Evolutionary conservation across 30 jellyfish, hydroid and myxozoan species (phyloP).

Genomic region (Chrysaora quinquecirrha): DNA sequence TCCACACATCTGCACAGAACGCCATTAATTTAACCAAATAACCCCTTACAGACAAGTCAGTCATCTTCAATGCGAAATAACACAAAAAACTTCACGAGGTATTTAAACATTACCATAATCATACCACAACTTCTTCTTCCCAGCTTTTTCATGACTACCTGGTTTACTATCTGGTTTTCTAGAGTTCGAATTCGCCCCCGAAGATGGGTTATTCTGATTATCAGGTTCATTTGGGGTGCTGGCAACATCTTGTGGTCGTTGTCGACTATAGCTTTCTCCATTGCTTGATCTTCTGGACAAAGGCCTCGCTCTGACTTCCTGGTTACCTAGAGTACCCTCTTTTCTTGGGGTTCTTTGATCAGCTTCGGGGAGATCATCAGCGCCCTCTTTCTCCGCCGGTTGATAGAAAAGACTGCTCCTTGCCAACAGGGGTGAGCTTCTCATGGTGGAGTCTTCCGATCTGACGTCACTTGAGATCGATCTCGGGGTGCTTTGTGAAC

Average conservation of each 20-base stretch:
- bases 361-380: slow-evolving; percentile 65
- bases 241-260: slow-evolving; percentile 5
- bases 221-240: slow-evolving; percentile 24
- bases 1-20: no score
- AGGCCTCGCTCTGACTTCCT: slow-evolving; percentile 1
- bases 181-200: background rate
- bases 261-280: slow-evolving; percentile 18
- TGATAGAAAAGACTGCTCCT: slow-evolving; percentile 44
- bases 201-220: background rate
- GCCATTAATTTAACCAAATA: no score
- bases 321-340: background rate
- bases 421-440: slow-evolving; percentile 40
- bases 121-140: slow-evolving; percentile 78
- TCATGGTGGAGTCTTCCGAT: slow-evolving; percentile 12
- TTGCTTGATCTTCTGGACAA: slow-evolving; percentile 28
- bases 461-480: slow-evolving; percentile 12
- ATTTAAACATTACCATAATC: slow-evolving; percentile 83
- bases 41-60: no score
- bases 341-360: slow-evolving; percentile 52
- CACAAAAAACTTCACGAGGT: no score
- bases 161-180: slow-evolving; percentile 1
- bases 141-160: slow-evolving; percentile 15
- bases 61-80: no score
- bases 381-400: slow-evolving; percentile 30
- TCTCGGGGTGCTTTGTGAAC: slow-evolving; percentile 50